Evolutionary conservation across 2,888 invertebrate genomes (phyloP).

Genomic region (Drosophila siamana): DNA sequence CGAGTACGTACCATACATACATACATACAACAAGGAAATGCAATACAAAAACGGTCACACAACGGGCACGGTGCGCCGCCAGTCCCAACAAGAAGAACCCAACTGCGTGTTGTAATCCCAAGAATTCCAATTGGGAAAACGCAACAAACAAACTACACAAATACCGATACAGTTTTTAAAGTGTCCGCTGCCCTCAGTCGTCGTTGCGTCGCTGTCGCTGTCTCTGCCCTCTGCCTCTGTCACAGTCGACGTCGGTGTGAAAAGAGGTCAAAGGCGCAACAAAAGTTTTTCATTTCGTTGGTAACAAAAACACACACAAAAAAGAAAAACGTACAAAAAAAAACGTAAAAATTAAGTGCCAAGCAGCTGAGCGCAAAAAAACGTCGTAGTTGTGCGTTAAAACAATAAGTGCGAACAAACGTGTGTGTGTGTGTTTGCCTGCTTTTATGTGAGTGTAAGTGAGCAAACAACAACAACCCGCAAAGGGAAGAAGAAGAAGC

Average conservation of each 20-base stretch:
- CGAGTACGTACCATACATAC: constrained; percentile 7
- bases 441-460: constrained; percentile 33
- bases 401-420: constrained; percentile 65
- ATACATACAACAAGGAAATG: constrained; percentile 69
- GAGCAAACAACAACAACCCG: constrained; percentile 70
- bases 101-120: constrained; percentile 61
- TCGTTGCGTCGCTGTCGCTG: constrained; percentile 12
- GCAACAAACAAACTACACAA: constrained; percentile 35
- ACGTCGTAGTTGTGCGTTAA: constrained; percentile 78
- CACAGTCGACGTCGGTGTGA: constrained; percentile 58
- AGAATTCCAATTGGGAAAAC: constrained; percentile 41
- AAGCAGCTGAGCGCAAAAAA: constrained; percentile 74
- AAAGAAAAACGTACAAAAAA: constrained; percentile 24
- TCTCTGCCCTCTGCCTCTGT: constrained; percentile 36
- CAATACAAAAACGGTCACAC: constrained; percentile 56
- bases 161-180: constrained; percentile 51
- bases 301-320: constrained; percentile 44
- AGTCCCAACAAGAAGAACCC: constrained; percentile 28
- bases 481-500: constrained; percentile 34
- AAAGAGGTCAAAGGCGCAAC: constrained; percentile 82
- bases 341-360: constrained; percentile 50
- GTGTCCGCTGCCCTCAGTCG: constrained; percentile 37
- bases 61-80: constrained; percentile 37
- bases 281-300: constrained; percentile 66
- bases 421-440: constrained; percentile 30